Conservation (phyloP, 2,113 vertebrate species). For the Leucopternis melanops region DNA sequence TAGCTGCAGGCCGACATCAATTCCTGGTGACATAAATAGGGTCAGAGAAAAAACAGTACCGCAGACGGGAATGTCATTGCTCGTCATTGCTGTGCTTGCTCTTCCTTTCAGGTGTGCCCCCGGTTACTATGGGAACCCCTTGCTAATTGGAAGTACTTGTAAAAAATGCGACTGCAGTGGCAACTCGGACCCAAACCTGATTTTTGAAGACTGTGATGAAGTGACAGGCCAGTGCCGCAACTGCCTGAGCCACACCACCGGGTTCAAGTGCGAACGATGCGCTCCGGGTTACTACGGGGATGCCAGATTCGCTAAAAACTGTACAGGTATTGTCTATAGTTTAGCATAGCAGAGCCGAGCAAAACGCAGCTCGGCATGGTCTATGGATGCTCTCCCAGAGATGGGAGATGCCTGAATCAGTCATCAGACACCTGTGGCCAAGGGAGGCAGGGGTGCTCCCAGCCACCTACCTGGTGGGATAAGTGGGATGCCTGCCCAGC, state of each 20-base stretch:
- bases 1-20: not conserved
- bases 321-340: conserved; percentile 75
- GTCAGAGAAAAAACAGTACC: not conserved
- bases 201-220: conserved; percentile 94
- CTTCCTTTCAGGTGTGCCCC: conserved; percentile 85
- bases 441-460: not conserved
- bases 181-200: conserved; percentile 94
- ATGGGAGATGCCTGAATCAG: not conserved
- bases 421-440: not conserved
- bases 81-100: not conserved
- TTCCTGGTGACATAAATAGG: not conserved
- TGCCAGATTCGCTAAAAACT: conserved; percentile 84
- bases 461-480: not conserved
- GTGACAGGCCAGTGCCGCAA: conserved; percentile 88
- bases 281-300: conserved; percentile 88
- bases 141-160: conserved; percentile 82
- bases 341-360: not conserved
- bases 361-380: not conserved
- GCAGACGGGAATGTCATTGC: not conserved
- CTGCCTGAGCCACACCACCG: conserved; percentile 86
- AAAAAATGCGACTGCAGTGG: conserved; percentile 93
- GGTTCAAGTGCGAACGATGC: conserved; percentile 86
- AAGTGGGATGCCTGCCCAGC: not conserved
- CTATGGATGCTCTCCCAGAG: not conserved
- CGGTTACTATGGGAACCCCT: conserved; percentile 94